phyloP scores from a whole-genome alignment of 2,888 invertebrate species.

The Gastrophysa polygoni region DNA sequence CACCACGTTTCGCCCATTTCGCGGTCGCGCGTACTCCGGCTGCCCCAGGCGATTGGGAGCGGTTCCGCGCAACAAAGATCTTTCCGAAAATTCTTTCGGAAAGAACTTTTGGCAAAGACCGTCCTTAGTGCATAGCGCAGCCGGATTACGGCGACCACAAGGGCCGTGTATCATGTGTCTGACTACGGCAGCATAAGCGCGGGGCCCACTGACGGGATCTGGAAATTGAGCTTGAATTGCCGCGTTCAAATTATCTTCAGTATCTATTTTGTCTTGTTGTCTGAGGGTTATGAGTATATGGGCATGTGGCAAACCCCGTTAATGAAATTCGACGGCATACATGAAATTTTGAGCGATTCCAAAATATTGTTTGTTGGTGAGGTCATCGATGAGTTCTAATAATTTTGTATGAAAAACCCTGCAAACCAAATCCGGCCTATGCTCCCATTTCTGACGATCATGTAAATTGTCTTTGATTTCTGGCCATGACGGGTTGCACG shows the following conservation, averaged over 20 bases:
- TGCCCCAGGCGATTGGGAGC: neutral
- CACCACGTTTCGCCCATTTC: no score
- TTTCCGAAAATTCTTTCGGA: neutral
- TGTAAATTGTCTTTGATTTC: slow-evolving; percentile 8
- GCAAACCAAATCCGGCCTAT: slow-evolving; percentile 15
- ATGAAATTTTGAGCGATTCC: slow-evolving; percentile 18
- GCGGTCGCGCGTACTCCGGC: neutral
- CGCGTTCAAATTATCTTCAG: neutral
- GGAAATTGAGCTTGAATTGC: neutral
- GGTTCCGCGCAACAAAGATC: neutral
- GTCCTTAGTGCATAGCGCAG: neutral
- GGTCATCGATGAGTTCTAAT: slow-evolving; percentile 22
- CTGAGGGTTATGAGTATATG: neutral
- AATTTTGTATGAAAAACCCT: slow-evolving; percentile 12
- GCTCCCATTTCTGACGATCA: neutral
- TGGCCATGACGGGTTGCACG: slow-evolving; percentile 30
- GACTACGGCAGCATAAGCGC: neutral
- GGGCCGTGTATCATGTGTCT: neutral
- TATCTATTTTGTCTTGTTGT: neutral
- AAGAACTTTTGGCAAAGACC: neutral
- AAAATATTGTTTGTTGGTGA: slow-evolving; percentile 18
- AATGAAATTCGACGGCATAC: slow-evolving; percentile 27
- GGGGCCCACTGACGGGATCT: neutral
- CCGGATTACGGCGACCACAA: neutral
- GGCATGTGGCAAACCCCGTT: slow-evolving; percentile 18